Percentiles rank a stretch among this genome's conserved stretches.
Evolutionary conservation across 2,113 vertebrate species (phyloP).

Genomic region (Ciconia maguari): DNA sequence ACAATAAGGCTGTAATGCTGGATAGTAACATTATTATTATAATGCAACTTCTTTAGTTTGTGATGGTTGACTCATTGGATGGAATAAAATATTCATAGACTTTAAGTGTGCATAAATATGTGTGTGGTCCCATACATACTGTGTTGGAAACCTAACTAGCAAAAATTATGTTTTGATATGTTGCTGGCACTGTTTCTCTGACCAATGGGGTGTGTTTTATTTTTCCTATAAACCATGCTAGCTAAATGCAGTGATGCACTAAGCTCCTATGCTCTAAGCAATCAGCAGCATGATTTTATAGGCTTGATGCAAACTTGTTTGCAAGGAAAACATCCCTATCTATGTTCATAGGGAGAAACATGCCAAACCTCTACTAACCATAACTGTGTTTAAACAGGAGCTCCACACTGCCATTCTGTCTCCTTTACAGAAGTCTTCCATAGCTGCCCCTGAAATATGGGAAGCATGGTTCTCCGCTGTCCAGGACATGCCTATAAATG

Average conservation of each 20-base stretch:
- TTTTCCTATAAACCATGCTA: neutral
- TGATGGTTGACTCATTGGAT: neutral
- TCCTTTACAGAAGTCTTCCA: neutral
- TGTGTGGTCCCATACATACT: neutral
- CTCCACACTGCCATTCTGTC: neutral
- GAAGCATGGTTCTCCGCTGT: neutral
- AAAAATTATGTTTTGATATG: neutral
- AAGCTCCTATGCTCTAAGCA: neutral
- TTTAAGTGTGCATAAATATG: neutral
- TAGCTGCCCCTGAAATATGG: neutral
- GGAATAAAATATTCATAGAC: neutral
- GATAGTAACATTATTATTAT: neutral
- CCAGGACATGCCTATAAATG: neutral
- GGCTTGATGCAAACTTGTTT: neutral
- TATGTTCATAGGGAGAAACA: neutral
- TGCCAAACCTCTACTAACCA: neutral
- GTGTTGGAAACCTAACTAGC: neutral
- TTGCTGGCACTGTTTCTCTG: neutral
- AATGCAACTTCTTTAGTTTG: neutral
- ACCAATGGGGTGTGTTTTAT: neutral
- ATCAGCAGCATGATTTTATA: neutral
- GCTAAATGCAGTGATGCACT: neutral
- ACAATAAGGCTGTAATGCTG: neutral
- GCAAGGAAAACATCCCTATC: neutral
- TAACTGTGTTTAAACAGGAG: neutral